Base-by-base conservation (phyloP, 2,888 invertebrate species). In the Sphecodes monilicornis region DNA sequence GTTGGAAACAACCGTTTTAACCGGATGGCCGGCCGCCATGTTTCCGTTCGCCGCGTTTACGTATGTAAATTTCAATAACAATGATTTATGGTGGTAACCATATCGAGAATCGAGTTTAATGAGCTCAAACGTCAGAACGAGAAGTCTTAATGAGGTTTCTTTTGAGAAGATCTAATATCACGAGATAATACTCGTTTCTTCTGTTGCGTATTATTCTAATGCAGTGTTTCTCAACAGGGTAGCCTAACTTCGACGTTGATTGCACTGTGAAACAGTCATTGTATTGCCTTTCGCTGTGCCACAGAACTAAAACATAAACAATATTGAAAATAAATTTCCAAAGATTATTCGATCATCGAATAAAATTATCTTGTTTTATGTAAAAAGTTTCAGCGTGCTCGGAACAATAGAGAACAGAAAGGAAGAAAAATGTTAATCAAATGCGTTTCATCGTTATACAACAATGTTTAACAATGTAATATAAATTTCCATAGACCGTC, bases 121-220 rank as follows among this genome's bases (percentile, higher is more conserved):
- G 85, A 85, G 85, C 80, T 86, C 86, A 82, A 84, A 85, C 76
- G 57, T 85, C 80, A 78, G 86, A 85, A 78, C 82, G 75, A 79
- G 82, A 64, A 69, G 68, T 71, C 77, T 86, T 84, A 89, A 78
- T 80, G 84, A 86, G 78, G 78, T 68, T 78, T 76, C 36, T 57
- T 72, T 86, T 76, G 78, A 79, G 66, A 79, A 64, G 78, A 78
- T 88, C 82, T 70, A 81, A 89, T 89, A 78, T 79, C 87, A 60
- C 72, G 54, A 72, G 82, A 78, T 81, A 81, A 84, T 84, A 78
- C 72, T 71, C 78, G 76, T 54, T 80, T 70, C 78, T 80, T 71
- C 76, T 80, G 71, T 84, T 86, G 76, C 89, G 89, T 80, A 77
- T 77, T 84, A 84, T 78, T 76, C 68, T 76, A 89, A 89, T 78